Evolutionary conservation across 2,888 invertebrate genomes (phyloP).

Genomic region (Athripsodes cinereus): DNA sequence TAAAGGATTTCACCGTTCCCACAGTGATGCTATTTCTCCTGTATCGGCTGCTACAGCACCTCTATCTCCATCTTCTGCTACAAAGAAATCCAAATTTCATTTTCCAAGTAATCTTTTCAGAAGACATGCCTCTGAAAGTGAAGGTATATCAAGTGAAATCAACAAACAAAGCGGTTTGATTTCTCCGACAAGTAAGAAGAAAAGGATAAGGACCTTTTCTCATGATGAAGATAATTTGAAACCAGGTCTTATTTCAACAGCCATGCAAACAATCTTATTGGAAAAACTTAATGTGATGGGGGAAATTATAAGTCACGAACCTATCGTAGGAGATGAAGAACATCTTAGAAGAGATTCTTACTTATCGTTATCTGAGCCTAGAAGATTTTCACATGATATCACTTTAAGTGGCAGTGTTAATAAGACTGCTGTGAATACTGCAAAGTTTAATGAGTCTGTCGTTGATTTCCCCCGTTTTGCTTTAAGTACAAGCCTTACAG

Average conservation of each 20-base stretch:
- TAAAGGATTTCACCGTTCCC: slow-evolving; percentile 5
- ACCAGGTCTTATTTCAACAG: slow-evolving; percentile 45
- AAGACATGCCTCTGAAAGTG: slow-evolving; percentile 26
- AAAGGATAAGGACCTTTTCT: slow-evolving; percentile 22
- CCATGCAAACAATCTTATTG: slow-evolving; percentile 52
- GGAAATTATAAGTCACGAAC: slow-evolving; percentile 29
- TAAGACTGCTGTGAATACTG: slow-evolving; percentile 7
- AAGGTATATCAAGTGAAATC: slow-evolving; percentile 16
- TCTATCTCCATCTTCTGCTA: slow-evolving; percentile 16
- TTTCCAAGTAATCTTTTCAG: slow-evolving; percentile 24
- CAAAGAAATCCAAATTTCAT: slow-evolving; percentile 26
- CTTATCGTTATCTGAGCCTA: slow-evolving; percentile 3
- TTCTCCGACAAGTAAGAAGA: slow-evolving; percentile 14
- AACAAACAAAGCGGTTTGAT: slow-evolving; percentile 14
- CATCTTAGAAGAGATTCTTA: slow-evolving; percentile 14
- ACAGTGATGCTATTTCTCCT: slow-evolving; percentile 14
- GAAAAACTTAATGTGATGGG: slow-evolving; percentile 45
- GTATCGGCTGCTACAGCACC: slow-evolving; percentile 15
- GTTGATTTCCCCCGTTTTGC: background rate
- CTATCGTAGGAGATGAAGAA: slow-evolving; percentile 23
- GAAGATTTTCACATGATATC: too few species aligned
- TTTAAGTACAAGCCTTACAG: slow-evolving; percentile 14
- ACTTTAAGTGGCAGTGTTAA: slow-evolving; percentile 3
- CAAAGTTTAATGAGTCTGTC: slow-evolving; percentile 10
- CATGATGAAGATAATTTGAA: slow-evolving; percentile 31